Percentiles rank a stretch among this genome's conserved stretches.
These are phyloP conservation scores for Coilia nasus DNA, from an alignment of 2,797 vertebrate genomes.

Conservation along the genomic window DNA sequence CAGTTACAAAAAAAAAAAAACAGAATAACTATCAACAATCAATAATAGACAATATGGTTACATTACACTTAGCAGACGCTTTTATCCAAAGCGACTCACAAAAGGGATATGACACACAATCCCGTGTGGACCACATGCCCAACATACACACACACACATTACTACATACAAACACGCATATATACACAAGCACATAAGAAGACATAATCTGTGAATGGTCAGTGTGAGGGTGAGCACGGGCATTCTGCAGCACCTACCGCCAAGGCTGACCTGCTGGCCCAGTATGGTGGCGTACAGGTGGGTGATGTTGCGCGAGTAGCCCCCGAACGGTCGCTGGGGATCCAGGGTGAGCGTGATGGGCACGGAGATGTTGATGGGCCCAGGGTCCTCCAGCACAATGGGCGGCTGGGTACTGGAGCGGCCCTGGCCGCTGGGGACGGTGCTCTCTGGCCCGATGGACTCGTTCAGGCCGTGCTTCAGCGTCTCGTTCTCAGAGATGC, in stretches of 20 bases:
- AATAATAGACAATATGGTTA: too few relatives aligned
- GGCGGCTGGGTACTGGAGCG: slow-evolving; percentile 88
- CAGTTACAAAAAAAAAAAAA: too few relatives aligned
- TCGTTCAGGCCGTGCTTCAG: slow-evolving; percentile 95
- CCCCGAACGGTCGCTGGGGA: slow-evolving; percentile 90
- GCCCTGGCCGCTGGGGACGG: slow-evolving; percentile 85
- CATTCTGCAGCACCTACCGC: slow-evolving; percentile 71
- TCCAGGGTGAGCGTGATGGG: slow-evolving; percentile 94
- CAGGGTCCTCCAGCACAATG: slow-evolving; percentile 87
- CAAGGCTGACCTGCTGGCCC: slow-evolving; percentile 92
- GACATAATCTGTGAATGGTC: not conserved
- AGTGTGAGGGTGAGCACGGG: not conserved
- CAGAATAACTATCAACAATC: too few relatives aligned
- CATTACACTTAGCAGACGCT: too few relatives aligned
- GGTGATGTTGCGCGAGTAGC: slow-evolving; percentile 95
- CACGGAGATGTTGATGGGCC: slow-evolving; percentile 93
- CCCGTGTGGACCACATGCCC: too few relatives aligned
- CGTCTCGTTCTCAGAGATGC: slow-evolving; percentile 97
- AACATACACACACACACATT: slow-evolving; percentile 36
- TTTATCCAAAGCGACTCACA: too few relatives aligned
- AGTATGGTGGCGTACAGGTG: slow-evolving; percentile 90
- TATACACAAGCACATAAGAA: too few relatives aligned
- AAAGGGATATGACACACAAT: too few relatives aligned
- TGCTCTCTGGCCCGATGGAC: slow-evolving; percentile 87
- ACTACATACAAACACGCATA: not conserved